phyloP scores from a whole-genome alignment of 2,113 vertebrate species.

The Seriola rivoliana region DNA sequence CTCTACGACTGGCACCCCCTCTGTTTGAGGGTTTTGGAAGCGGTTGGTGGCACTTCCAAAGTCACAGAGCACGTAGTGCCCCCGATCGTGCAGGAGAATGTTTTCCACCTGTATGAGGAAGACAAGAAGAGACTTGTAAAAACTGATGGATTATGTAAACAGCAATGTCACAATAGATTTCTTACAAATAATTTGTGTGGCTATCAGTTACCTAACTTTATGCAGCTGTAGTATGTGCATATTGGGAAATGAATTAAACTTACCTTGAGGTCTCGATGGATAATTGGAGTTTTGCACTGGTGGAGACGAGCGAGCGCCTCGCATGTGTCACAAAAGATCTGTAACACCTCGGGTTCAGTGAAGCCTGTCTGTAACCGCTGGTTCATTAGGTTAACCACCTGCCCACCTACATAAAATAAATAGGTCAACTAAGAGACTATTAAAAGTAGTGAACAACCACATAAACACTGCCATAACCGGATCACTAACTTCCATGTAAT shows the following conservation, averaged over 20 bases:
- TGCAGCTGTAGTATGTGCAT: neutral
- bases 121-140: constrained; percentile 16
- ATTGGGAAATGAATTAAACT: constrained; percentile 7
- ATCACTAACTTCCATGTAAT: neutral
- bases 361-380: constrained; percentile 95
- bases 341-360: constrained; percentile 93
- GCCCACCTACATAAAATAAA: constrained; percentile 86
- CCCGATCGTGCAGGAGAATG: constrained; percentile 96
- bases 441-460: neutral
- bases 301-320: constrained; percentile 94
- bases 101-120: constrained; percentile 92
- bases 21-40: constrained; percentile 95
- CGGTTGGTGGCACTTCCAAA: constrained; percentile 97
- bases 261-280: constrained; percentile 97
- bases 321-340: constrained; percentile 97
- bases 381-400: constrained; percentile 99
- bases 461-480: neutral
- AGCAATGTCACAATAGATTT: neutral
- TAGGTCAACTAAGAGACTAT: neutral
- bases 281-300: constrained; percentile 94
- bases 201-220: neutral
- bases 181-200: neutral
- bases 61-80: constrained; percentile 98
- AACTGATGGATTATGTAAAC: neutral
- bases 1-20: constrained; percentile 92